These are phyloP conservation scores for Zenarchopterus dispar DNA, from an alignment of 2,797 vertebrate species.

Conservation along the genomic window DNA sequence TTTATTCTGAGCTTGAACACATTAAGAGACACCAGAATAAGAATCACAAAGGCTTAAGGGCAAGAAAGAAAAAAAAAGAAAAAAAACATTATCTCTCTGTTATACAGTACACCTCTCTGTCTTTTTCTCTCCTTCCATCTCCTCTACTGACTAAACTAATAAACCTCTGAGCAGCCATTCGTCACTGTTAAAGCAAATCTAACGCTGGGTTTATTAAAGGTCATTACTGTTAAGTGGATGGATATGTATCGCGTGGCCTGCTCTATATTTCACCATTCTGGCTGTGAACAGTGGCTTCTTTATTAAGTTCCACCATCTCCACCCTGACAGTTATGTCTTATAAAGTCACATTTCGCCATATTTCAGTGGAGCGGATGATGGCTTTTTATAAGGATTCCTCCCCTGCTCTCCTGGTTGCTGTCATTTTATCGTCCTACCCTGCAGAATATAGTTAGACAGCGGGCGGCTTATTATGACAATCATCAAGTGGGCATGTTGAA, in stretches of 20 bases:
- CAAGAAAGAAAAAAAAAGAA: background rate
- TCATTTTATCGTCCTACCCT: constrained; percentile 38
- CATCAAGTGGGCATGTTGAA: constrained; percentile 1
- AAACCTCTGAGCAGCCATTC: constrained; percentile 50
- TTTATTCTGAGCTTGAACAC: constrained; percentile 34
- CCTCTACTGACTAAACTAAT: constrained; percentile 59
- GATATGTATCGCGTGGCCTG: constrained; percentile 50
- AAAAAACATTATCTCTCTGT: constrained; percentile 10
- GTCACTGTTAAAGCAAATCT: constrained; percentile 58
- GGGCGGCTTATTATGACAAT: background rate
- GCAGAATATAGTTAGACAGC: constrained; percentile 38
- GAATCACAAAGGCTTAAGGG: constrained; percentile 10
- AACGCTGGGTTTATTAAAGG: constrained; percentile 72
- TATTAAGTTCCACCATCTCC: constrained; percentile 67
- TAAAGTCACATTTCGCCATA: constrained; percentile 60
- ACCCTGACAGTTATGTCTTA: constrained; percentile 60
- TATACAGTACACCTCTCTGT: constrained; percentile 15
- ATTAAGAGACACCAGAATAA: constrained; percentile 16
- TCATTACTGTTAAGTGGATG: constrained; percentile 72
- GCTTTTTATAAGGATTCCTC: constrained; percentile 53
- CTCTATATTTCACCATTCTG: constrained; percentile 61
- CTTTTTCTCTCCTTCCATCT: constrained; percentile 18
- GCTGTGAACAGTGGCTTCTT: constrained; percentile 46
- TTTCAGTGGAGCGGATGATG: constrained; percentile 67
- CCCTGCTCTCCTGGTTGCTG: constrained; percentile 29